Base-by-base conservation (phyloP, 2,797 vertebrate genomes). In the Zalophus californianus region DNA sequence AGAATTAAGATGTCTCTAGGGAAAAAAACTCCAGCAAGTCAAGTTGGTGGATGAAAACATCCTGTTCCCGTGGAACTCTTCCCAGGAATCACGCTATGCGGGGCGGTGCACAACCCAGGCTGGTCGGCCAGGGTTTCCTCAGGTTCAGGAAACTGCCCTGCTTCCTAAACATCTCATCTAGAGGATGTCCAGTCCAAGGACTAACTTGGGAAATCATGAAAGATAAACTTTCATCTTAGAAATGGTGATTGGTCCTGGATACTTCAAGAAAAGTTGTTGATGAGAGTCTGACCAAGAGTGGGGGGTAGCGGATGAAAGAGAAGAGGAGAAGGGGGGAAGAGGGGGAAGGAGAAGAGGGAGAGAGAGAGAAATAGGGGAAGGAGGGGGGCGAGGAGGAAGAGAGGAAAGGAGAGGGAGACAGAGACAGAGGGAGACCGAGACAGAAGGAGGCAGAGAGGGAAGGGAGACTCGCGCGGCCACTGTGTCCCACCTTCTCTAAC, bases 351-450 rank as follows among this genome's bases (percentile, higher is more conserved):
- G 38, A 1, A 9, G 25, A 38, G 7, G 1, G 44, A 9, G 11
- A 11, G 11, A 11, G 11, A 70, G 66, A 68, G 66, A 70, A 70
- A 70, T 70, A 15, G 20, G 29, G 75, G 16, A 3, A 35, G 66
- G 32, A n/a, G 21, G 9, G 14, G n/a, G 10, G 10, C 2, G 3
- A 11, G 15, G 6, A 7, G 14, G 50, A 14, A 27, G 0, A n/a
- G 14, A 16, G n/a, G 9, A 27, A 27, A 32, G 7, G 10, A 35
- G 52, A 2, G 16, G 23, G 38, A 6, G 23, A 52, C 18, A 14
- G 14, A 70, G 62, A 52, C 7, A 14, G 27, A 56, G 48, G n/a
- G 32, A 38, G 58, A n/a, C 23, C 0, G 10, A n/a, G 64, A 54
- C 21, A 20, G 48, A 68, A 44, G 54, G 25, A 70, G 58, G 27